phyloP scores from a whole-genome alignment of 2,797 vertebrate genomes.

The Garrulus glandarius region DNA sequence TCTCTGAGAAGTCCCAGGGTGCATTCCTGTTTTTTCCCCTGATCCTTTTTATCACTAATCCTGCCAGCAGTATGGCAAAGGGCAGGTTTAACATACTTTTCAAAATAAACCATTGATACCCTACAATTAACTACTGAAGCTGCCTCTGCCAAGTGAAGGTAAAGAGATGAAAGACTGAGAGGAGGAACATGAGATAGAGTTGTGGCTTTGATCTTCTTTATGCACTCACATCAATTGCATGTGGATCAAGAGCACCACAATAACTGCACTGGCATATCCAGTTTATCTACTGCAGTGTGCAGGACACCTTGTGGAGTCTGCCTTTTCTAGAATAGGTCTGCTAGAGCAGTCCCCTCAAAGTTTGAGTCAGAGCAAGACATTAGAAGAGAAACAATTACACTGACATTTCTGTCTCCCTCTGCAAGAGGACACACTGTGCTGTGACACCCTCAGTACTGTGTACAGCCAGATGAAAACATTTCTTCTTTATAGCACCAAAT shows the following conservation, averaged over 20 bases:
- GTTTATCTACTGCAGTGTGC: neutral
- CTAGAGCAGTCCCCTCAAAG: neutral
- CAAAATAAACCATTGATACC: neutral
- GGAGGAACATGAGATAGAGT: neutral
- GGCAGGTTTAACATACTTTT: neutral
- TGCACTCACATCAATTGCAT: neutral
- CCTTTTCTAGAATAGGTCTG: neutral
- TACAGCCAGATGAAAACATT: neutral
- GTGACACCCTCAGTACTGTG: neutral
- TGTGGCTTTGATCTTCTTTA: constrained; percentile 1
- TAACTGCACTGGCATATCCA: neutral
- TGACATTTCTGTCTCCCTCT: neutral
- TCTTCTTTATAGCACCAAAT: rapidly evolving
- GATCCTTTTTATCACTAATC: neutral
- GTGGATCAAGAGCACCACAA: neutral
- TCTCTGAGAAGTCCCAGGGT: neutral
- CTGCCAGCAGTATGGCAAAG: neutral
- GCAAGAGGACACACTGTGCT: neutral
- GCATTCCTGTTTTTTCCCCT: neutral
- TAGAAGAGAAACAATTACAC: neutral
- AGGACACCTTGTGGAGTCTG: neutral
- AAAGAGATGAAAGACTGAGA: neutral
- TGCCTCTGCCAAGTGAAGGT: neutral
- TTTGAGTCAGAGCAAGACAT: neutral
- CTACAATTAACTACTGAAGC: neutral